Conservation (phyloP, 2,113 vertebrate species). For the Pyxicephalus adspersus region DNA sequence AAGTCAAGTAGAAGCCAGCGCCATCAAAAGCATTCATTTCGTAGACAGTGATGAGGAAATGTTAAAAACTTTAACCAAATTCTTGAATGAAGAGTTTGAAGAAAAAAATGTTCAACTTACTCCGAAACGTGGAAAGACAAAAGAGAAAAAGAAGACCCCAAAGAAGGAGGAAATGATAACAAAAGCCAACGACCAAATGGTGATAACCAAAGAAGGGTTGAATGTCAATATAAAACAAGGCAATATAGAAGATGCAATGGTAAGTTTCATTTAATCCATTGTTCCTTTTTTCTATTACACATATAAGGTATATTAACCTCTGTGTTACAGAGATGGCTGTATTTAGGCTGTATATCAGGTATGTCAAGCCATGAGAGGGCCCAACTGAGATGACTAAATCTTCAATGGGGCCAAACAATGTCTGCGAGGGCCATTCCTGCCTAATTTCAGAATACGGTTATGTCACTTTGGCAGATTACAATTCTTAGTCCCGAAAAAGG, state of each 20-base stretch:
- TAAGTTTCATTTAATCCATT: slow-evolving; percentile 62
- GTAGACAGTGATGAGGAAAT: slow-evolving; percentile 68
- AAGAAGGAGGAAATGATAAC: background rate
- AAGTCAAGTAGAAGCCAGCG: slow-evolving; percentile 23
- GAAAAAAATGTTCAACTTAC: accelerated
- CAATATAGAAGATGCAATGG: slow-evolving; percentile 71
- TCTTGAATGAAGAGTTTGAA: slow-evolving; percentile 66
- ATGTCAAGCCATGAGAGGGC: too few species aligned
- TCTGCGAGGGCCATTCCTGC: too few species aligned
- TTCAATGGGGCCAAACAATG: too few species aligned
- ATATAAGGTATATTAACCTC: too few species aligned
- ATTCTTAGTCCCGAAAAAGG: too few species aligned
- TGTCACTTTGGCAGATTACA: too few species aligned
- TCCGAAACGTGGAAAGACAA: background rate
- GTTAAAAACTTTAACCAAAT: slow-evolving; percentile 63
- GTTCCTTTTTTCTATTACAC: too few species aligned
- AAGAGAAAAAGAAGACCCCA: background rate
- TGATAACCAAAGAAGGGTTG: slow-evolving; percentile 74
- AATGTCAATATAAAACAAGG: slow-evolving; percentile 69
- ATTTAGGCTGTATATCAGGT: too few species aligned
- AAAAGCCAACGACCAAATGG: background rate
- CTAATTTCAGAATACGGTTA: too few species aligned
- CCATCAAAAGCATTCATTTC: slow-evolving; percentile 72
- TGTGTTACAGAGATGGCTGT: too few species aligned
- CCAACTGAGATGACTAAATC: too few species aligned